Base-by-base conservation (phyloP, 2,888 invertebrate genomes). In the Hydraecia micacea region DNA sequence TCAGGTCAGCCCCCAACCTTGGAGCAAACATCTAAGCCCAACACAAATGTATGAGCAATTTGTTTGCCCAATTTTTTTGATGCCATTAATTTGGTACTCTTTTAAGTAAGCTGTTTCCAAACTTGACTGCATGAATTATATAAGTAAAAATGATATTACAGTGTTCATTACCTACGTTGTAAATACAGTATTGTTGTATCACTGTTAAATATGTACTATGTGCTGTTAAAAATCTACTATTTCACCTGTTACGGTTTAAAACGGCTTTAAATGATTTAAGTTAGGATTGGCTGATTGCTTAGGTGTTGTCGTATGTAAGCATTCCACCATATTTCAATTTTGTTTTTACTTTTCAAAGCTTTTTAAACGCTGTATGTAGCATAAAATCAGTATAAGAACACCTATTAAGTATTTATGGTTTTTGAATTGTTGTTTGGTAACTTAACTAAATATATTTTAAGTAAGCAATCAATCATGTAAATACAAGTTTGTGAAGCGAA, bases 401-500 rank as follows among this genome's bases (percentile, higher is more conserved):
- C 91, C 91, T 91, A 86, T 89, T 91, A 93, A 93, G 92, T 93
- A 93, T 95, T 95, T 93, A 92, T 93, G 92, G 88, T 93, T 92
- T 93, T 94, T 93, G 92, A 95, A 93, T 94, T 94, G 95, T 95
- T 96, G 93, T 95, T 95, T 93, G 92, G 91, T 93, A 83, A 84
- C 85, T 71, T 89, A 92, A 92, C 93, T 91, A 92, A 92, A 91
- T 92, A 77, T 95, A 94, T 93, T 94, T 93, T 96, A 96, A 95
- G 95, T 94, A 93, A 93, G 92, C 93, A 92, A 95, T 95, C 93
- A 91, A 95, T 95, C 95, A 95, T 96, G 96, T 96, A 96, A 96
- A 96, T 96, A 96, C 95, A 96, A 95, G 93, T 95, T 96, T 95
- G 95, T 95, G 95, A 95, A 94, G 93, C 93, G 93, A 95, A 94